Evolutionary conservation across 1,140 invertebrate species (phyloP), one percentile per base, ranked within the genome.

Genomic region (Caenorhabditis briggsae): DNA sequence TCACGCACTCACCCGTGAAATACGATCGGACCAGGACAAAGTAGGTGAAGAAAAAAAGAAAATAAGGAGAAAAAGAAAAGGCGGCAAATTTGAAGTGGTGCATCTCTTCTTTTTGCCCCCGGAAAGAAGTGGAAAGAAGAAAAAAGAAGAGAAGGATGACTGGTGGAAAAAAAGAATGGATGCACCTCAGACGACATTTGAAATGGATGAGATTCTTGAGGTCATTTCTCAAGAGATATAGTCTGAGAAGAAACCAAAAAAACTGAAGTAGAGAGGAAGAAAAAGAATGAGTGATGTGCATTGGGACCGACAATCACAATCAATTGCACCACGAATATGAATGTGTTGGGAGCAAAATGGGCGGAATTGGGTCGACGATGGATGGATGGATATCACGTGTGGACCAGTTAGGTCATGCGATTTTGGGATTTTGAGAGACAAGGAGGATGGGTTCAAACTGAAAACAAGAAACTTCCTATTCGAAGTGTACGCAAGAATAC

Each of bases 221-320:
- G 96, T 99, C 83, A 96, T 99, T 97, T 97, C 5, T 95, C 94
- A 23, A 93, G 95, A 56, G 93, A 93, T 59, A 95, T 97, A 92
- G 94, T 98, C 16, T 93, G 94, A 89, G 94, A 96, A 74, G 98
- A 97, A 92, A 93, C 96, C 14, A 82, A 86, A 53, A 53, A 53
- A 53, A 33, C 33, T 33, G 25, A 53, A 74, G 50, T 23, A 64
- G 20, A 12, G 16, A 53, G 55, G 25, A 58, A 83, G n/a, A 59
- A 41, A 25, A 23, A 70, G 12, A 82, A 82, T 83, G 55, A 83
- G 82, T 59, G 58, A 83, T 83, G 55, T 50, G 41, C 55, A 50
- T 82, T 50, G 50, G 83, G 25, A 65, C 33, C 83, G 33, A 33
- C 33, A 58, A 58, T 64, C 61, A 50, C 64, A 78, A 78, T 78